These are phyloP conservation scores for Xiphorhynchus elegans DNA, from an alignment of 2,113 vertebrate genomes.

Conservation along the genomic window DNA sequence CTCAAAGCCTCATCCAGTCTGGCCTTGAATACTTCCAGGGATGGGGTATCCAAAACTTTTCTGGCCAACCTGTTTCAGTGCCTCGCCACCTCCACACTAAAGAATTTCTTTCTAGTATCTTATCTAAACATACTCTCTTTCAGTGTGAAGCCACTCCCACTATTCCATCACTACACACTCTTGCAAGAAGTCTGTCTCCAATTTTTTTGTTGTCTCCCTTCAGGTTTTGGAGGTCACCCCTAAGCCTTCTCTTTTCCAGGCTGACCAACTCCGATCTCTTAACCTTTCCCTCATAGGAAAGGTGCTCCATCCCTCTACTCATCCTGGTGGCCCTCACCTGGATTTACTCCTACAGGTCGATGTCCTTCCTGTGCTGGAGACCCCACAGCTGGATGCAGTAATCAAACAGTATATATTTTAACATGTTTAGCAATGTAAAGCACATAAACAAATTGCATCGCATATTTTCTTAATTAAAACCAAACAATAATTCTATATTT, in stretches of 20 bases:
- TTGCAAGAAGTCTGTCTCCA: background rate
- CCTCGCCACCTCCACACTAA: background rate
- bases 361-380: background rate
- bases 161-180: background rate
- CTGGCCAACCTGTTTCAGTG: background rate
- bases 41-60: background rate
- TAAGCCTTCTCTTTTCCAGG: background rate
- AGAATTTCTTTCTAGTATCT: background rate
- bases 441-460: background rate
- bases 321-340: background rate
- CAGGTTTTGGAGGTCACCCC: background rate
- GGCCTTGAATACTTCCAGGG: background rate
- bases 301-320: background rate
- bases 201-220: background rate
- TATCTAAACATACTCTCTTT: background rate
- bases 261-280: background rate
- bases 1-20: background rate
- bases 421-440: background rate
- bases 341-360: background rate
- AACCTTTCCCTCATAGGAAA: background rate
- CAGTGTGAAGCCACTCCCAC: background rate
- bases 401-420: background rate
- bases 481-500: background rate
- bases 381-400: background rate
- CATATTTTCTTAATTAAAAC: background rate